Base-by-base conservation (phyloP, 2,113 vertebrate species). In the Chroicocephalus ridibundus region DNA sequence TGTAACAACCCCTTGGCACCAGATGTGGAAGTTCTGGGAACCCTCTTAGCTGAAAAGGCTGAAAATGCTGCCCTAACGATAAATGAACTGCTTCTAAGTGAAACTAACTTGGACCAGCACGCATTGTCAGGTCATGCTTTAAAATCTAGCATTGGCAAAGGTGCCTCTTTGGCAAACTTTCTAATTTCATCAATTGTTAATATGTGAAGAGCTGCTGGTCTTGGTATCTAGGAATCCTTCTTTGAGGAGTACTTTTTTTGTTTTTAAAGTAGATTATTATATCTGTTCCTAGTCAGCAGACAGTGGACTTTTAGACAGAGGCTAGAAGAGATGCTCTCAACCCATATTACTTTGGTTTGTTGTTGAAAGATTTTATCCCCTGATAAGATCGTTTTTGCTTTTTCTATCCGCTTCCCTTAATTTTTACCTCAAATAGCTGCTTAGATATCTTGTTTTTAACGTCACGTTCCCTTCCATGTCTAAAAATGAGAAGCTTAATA, bases 11-110 rank as follows among this genome's bases (percentile, higher is more conserved):
- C 42, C 46, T 97, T 96, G 94, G 95, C 95, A 91, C 22, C 57
- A 82, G 64, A 22, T 86, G 64, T 65, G n/a, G 86, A 78, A 66
- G 64, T 97, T 97, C 95, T 97, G 91, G 92, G 88, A 97, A 94
- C 44, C 9, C 25, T 70, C 79, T 87, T 93, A 57, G 75, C 38
- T 84, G 69, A 77, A 92, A 95, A 49, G 80, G 47, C 14, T 76
- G 44, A 71, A 82, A 77, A 49, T 9, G 8, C 27, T 93, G 49
- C 51, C 61, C 61, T 82, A 87, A 70, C 57, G 91, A 82, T 17
- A 74, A 66, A 78, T 57, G 38, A 22, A 65, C 26, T 77, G 8
- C 47, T 77, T 88, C 77, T 89, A 36, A 80, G n/a, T 47, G 79
- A 81, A 93, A 65, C 0, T 1, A 77, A 86, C 66, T 70, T 77